Base-by-base conservation (phyloP, 2,113 vertebrate species). In the Catagonus wagneri region DNA sequence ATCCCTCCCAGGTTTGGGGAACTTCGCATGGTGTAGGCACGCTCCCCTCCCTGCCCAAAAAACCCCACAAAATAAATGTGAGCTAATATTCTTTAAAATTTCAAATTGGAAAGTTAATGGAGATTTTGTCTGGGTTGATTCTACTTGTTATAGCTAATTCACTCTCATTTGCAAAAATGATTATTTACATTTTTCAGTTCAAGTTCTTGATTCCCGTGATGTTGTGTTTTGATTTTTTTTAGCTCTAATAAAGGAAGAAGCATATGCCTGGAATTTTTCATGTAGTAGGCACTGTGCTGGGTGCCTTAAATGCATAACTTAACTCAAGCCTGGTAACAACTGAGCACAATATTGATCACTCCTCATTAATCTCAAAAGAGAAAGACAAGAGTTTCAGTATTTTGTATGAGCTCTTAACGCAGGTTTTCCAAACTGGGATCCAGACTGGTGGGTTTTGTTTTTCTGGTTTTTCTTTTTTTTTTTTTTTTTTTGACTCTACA, bases 51-150 rank as follows among this genome's bases (percentile, higher is more conserved):
- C 44, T 8, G 44, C 44, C 44, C 4, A 44, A 44, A 44, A 44
- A 44, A 44, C 44, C 44, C 44, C 44, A 44, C 44, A 81, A 86
- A 3, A 27, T 58, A 71, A 83, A 69, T 50, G 8, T 76, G 34
- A 92, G 23, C 22, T 86, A 58, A 81, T 15, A 27, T 32, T 76
- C 75, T 80, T 84, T 61, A 92, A 90, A 94, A 76, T 68, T 95
- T 83, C 54, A 78, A 34, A 32, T 39, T 72, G 58, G 44, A 96
- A 87, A 71, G 69, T 65, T 88, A 68, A 78, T 44, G 10, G 85
- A 15, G 58, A 68, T 91, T 95, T 94, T 6, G 2, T 68, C 84
- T 78, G 71, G 8, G 20, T 83, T 94, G 44, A 25, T 52, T 84
- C 22, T 80, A 25, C 15, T 17, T 89, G 20, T 44, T 72, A 78